Conservation (phyloP, 2,888 invertebrate species). For the Temnothorax ravouxi region DNA sequence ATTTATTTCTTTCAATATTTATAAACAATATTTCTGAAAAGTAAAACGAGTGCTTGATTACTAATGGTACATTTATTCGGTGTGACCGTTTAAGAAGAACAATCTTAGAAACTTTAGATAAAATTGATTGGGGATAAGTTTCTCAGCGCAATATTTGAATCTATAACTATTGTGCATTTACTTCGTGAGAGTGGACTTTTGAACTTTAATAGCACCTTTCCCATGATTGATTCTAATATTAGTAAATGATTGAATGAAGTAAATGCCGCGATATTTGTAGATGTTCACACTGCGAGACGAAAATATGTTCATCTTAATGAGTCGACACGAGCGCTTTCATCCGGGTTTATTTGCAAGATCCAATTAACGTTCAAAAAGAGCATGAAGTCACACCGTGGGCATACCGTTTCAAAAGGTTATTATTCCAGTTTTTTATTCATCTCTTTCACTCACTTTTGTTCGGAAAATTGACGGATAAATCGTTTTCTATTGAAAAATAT, state of each 20-base stretch:
- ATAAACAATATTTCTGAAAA: not conserved
- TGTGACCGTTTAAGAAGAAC: not conserved
- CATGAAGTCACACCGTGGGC: conserved; percentile 12
- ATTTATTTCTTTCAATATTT: not conserved
- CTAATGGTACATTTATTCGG: not conserved
- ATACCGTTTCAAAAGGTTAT: conserved; percentile 50
- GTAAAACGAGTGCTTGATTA: not conserved
- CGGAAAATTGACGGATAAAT: conserved; percentile 16
- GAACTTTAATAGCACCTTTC: conserved; percentile 27
- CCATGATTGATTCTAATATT: conserved; percentile 8
- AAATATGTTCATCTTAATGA: conserved; percentile 36
- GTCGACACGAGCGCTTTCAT: conserved; percentile 10
- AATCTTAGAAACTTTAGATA: conserved; percentile 18
- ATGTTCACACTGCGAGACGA: conserved; percentile 21
- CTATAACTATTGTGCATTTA: conserved; percentile 39
- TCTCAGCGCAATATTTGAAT: conserved; percentile 1
- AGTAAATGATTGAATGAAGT: not conserved
- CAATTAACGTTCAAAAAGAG: conserved; percentile 41
- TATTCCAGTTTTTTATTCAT: conserved; percentile 40
- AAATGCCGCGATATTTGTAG: conserved; percentile 21
- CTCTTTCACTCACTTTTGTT: conserved; percentile 19
- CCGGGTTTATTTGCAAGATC: conserved; percentile 26
- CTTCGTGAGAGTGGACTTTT: conserved; percentile 33
- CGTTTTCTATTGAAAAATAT: conserved; percentile 33
- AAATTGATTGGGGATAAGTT: conserved; percentile 18